Conservation (phyloP, 2,113 vertebrate genomes). For the Pomatostomus ruficeps region DNA sequence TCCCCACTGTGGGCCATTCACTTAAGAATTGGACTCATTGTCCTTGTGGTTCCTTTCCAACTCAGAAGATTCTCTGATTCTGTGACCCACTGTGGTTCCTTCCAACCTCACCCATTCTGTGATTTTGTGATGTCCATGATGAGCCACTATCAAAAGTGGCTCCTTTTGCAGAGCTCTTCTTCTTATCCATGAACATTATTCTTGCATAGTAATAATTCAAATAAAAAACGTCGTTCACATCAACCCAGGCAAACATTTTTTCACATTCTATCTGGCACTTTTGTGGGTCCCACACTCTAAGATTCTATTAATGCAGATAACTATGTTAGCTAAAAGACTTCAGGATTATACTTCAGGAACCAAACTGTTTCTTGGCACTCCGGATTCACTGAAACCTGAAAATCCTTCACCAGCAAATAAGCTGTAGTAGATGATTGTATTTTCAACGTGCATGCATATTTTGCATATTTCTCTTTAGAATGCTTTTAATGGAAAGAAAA, state of each 20-base stretch:
- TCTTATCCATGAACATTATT: accelerated
- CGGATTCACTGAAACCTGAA: not conserved
- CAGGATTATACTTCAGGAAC: not conserved
- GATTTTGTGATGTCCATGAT: not conserved
- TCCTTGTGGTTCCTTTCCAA: not conserved
- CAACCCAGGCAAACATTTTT: not conserved
- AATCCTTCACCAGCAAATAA: not conserved
- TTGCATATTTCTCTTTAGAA: not conserved
- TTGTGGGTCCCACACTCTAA: not conserved
- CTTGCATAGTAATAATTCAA: accelerated
- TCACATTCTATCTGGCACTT: not conserved
- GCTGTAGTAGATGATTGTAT: not conserved
- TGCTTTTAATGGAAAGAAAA: not conserved
- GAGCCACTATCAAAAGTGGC: accelerated
- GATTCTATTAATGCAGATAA: not conserved
- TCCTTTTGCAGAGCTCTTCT: not conserved
- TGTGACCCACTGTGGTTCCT: not conserved
- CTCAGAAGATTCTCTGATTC: not conserved
- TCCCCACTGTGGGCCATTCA: not conserved
- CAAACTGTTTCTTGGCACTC: not conserved
- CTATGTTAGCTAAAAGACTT: not conserved
- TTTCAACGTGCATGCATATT: not conserved
- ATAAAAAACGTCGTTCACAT: not conserved
- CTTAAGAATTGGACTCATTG: not conserved
- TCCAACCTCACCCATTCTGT: not conserved